A percentile compares a stretch with the other conserved stretches of the same genome.
These are phyloP conservation scores for Phenganax subtilis DNA, from an alignment of 92 coral and sea anemone species.

Conservation along the genomic window DNA sequence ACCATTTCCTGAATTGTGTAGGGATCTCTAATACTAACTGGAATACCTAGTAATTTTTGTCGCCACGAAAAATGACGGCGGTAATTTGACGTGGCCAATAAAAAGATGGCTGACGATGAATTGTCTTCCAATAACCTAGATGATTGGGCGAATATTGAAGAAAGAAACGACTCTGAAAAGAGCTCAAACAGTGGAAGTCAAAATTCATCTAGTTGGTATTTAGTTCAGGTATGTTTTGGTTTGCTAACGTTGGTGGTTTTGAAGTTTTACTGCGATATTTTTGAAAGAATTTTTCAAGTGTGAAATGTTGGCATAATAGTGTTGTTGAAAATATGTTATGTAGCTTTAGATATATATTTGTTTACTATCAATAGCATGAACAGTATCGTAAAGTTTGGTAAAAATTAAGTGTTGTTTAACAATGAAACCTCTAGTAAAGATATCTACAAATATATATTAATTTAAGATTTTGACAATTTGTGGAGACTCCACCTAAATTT, in stretches of 20 bases:
- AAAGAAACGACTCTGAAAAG: conserved; percentile 48
- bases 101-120: conserved; percentile 29
- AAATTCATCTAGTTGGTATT: conserved; percentile 95
- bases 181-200: conserved; percentile 90
- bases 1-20: background rate
- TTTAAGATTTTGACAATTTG: no score
- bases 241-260: background rate
- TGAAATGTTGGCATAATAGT: no score
- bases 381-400: no score
- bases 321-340: no score
- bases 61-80: conserved; percentile 15
- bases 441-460: no score
- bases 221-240: conserved; percentile 68
- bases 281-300: background rate
- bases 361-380: no score
- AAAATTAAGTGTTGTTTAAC: no score
- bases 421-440: no score
- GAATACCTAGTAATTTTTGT: background rate
- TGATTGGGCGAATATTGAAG: conserved; percentile 33
- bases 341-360: no score
- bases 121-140: background rate
- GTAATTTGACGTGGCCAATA: conserved; percentile 34
- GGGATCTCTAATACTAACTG: background rate
- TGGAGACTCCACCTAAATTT: no score
- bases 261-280: background rate